A percentile compares a stretch with the other conserved stretches of the same genome.
phyloP scores from a whole-genome alignment of 2,888 invertebrate species.

The Leptarthrus brevirostris region DNA sequence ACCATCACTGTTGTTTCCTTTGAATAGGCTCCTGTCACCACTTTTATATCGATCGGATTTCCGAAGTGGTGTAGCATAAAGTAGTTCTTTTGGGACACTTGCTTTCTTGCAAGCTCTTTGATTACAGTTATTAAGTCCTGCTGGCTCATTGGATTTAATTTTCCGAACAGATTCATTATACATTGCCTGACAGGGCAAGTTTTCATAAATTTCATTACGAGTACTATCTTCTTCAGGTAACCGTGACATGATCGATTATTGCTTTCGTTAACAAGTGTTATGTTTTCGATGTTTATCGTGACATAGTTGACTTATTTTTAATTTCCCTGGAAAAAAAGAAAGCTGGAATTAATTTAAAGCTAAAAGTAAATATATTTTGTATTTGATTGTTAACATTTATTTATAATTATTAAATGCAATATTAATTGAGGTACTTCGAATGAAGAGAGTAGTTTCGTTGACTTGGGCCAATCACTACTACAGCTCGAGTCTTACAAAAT shows the following conservation, averaged over 20 bases:
- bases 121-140: conserved; percentile 59
- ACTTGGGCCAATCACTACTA: too few species aligned
- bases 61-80: conserved; percentile 66
- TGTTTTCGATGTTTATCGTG: conserved; percentile 32
- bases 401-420: too few species aligned
- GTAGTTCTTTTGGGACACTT: conserved; percentile 64
- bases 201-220: conserved; percentile 67
- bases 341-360: too few species aligned
- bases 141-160: conserved; percentile 59
- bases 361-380: too few species aligned
- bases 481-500: too few species aligned
- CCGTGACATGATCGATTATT: conserved; percentile 62
- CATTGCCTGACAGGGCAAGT: conserved; percentile 67
- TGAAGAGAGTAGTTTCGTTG: too few species aligned
- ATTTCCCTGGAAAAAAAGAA: conserved; percentile 5
- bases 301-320: background rate
- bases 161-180: conserved; percentile 67
- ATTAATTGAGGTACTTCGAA: too few species aligned
- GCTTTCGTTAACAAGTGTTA: conserved; percentile 30
- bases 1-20: conserved; percentile 46
- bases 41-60: conserved; percentile 67
- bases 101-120: conserved; percentile 52
- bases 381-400: too few species aligned
- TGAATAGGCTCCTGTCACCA: conserved; percentile 55
- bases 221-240: conserved; percentile 66